These are phyloP conservation scores for Thymelicus lineola DNA, from an alignment of 2,888 invertebrate genomes.

Conservation along the genomic window DNA sequence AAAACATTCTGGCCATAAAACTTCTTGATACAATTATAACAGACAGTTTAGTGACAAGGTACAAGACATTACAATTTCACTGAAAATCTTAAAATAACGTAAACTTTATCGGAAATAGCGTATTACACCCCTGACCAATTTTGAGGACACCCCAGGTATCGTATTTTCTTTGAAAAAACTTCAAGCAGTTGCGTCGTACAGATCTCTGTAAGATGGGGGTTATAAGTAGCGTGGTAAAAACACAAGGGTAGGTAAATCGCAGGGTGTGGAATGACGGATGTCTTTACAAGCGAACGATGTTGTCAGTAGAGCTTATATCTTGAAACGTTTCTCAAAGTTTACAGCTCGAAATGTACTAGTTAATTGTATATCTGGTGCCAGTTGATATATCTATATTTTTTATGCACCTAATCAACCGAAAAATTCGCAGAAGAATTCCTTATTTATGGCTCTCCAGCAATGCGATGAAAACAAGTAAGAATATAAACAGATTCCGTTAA, in stretches of 20 bases:
- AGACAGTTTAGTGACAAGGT: slow-evolving; percentile 16
- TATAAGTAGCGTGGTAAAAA: slow-evolving; percentile 61
- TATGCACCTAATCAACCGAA: too few species aligned
- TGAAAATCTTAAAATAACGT: slow-evolving; percentile 24
- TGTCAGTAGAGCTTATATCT: slow-evolving; percentile 65
- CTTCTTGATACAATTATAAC: slow-evolving; percentile 13
- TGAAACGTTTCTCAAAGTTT: slow-evolving; percentile 55
- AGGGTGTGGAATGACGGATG: slow-evolving; percentile 79
- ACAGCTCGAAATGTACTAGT: neutral
- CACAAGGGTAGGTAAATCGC: slow-evolving; percentile 65
- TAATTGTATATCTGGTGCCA: too few species aligned
- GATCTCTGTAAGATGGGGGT: slow-evolving; percentile 52
- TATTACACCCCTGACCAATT: slow-evolving; percentile 61
- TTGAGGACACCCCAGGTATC: slow-evolving; percentile 17
- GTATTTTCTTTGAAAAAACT: slow-evolving; percentile 33
- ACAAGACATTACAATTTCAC: slow-evolving; percentile 36
- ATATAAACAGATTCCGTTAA: too few species aligned
- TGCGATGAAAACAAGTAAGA: too few species aligned
- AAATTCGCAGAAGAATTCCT: too few species aligned
- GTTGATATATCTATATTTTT: too few species aligned
- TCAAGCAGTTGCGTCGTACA: slow-evolving; percentile 17
- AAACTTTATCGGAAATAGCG: slow-evolving; percentile 74
- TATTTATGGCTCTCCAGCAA: too few species aligned
- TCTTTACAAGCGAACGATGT: slow-evolving; percentile 77
- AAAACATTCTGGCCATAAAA: neutral